phyloP scores from a whole-genome alignment of 2,113 vertebrate genomes.

The Syrmaticus mikado region DNA sequence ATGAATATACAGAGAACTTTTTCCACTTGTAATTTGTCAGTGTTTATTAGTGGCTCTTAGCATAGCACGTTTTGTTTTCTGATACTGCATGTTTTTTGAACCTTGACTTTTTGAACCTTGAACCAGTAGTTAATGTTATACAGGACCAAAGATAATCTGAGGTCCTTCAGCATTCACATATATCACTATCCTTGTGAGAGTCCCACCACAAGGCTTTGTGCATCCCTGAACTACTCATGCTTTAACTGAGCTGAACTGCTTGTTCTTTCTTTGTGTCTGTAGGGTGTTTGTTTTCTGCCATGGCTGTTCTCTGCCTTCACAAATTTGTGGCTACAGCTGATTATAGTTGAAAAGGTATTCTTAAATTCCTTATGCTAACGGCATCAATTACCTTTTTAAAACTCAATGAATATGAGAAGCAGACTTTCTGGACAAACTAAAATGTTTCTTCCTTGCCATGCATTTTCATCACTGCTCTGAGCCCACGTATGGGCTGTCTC shows the following conservation, averaged over 20 bases:
- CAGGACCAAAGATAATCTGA: neutral
- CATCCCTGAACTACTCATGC: neutral
- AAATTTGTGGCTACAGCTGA: neutral
- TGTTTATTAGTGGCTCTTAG: neutral
- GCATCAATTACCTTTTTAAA: neutral
- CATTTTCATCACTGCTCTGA: neutral
- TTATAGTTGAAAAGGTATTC: neutral
- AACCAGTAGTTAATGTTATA: neutral
- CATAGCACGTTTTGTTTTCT: neutral
- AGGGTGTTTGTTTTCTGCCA: neutral
- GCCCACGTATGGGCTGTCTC: neutral
- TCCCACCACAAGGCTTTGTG: neutral
- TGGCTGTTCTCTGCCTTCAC: neutral
- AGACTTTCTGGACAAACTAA: neutral
- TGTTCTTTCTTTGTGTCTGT: neutral
- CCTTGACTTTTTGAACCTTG: neutral
- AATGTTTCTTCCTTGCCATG: neutral
- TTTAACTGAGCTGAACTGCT: neutral
- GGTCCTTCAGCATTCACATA: neutral
- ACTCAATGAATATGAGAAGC: neutral
- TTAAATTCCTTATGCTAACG: neutral
- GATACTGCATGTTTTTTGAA: neutral
- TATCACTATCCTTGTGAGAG: neutral
- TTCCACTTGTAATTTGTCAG: neutral
- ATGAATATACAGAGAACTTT: neutral